These are phyloP conservation scores for Zygothrica quintamaculata DNA, from an alignment of 2,888 invertebrate genomes.

Conservation along the genomic window DNA sequence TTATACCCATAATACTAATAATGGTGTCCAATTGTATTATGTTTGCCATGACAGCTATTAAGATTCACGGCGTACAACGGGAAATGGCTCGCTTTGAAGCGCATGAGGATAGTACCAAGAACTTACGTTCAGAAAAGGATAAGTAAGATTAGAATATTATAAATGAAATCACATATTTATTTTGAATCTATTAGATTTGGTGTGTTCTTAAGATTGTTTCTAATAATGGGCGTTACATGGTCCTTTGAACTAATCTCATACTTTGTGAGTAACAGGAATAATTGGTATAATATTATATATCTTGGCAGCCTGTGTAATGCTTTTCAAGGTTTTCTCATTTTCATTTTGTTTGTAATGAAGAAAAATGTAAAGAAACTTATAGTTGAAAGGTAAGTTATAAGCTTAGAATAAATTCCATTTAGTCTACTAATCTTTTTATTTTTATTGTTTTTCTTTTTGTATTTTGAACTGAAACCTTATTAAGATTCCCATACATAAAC, in stretches of 20 bases:
- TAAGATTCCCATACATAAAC: no score
- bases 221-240: slow-evolving; percentile 95
- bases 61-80: slow-evolving; percentile 82
- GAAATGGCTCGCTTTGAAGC: slow-evolving; percentile 83
- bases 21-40: slow-evolving; percentile 82
- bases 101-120: slow-evolving; percentile 81
- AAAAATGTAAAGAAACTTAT: slow-evolving; percentile 84
- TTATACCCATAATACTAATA: slow-evolving; percentile 80
- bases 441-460: no score
- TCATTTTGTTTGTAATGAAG: slow-evolving; percentile 88
- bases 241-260: slow-evolving; percentile 91
- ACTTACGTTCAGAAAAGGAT: slow-evolving; percentile 83
- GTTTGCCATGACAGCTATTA: slow-evolving; percentile 83
- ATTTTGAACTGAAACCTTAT: no score
- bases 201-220: slow-evolving; percentile 91
- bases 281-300: slow-evolving; percentile 81
- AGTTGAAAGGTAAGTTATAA: slow-evolving; percentile 82
- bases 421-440: neutral
- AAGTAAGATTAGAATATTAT: slow-evolving; percentile 62
- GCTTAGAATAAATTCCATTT: no score
- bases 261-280: slow-evolving; percentile 85
- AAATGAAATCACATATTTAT: slow-evolving; percentile 10
- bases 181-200: slow-evolving; percentile 87
- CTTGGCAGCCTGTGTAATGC: slow-evolving; percentile 87
- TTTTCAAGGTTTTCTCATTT: slow-evolving; percentile 87